Base-by-base conservation (phyloP, 2,797 vertebrate genomes). In the Vultur gryphus region DNA sequence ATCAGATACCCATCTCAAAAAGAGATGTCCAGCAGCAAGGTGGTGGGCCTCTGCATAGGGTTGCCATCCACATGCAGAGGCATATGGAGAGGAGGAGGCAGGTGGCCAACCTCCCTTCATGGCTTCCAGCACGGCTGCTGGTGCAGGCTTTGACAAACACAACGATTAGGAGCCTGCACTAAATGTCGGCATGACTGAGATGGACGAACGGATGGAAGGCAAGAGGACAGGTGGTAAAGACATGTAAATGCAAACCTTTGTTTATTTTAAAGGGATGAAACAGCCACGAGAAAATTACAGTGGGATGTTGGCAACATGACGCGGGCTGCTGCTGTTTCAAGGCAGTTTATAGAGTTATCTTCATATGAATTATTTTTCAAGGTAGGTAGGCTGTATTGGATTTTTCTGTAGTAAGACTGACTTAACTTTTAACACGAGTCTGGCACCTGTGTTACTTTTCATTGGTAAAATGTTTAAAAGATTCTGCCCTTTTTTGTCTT, bases 401-500 rank as follows among this genome's bases (percentile, higher is more conserved):
- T 64, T 84, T 75, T 81, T 92, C 49, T 55, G 16, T 26, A 41
- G 48, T 44, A 58, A 37, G 28, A 73, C 46, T 67, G 58, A 69
- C 55, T 57, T 20, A 55, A 61, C 21, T 81, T 83, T 44, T n/a
- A 87, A 48, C 11, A 15, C 2, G 1, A 70, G 23, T 33, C 65
- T 87, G 61, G 37, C 55, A 84, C 6, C 2, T 8, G 23, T 41
- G 62, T 19, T 81, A 44, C 41, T 52, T 78, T 84, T 89, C 51
- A 70, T 11, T 81, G 58, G 61, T 61, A 78, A 84, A 71, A 52
- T 49, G 25, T 76, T 93, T 70, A 71, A 61, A 81, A 64, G 16
- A 67, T 78, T 57, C 37, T 91, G 41, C 37, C 44, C 39, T 59
- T 61, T 84, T 95, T 65, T 75, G 41, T 80, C 69, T 90, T 35